phyloP scores from a whole-genome alignment of 2,888 invertebrate genomes.

The Euproctis similis region DNA sequence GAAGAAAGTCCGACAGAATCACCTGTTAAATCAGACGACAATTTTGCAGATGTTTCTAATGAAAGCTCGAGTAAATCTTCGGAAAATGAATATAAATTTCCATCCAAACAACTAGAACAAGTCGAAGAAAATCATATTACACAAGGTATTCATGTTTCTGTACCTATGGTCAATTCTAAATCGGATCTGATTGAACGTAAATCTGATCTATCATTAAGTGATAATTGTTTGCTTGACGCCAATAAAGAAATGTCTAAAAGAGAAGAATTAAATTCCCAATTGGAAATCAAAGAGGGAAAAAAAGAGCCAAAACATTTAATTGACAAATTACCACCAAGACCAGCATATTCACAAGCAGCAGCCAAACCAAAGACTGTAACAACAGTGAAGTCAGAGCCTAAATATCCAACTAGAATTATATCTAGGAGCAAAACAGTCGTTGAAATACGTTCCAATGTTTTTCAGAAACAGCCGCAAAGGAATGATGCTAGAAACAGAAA shows the following conservation, averaged over 20 bases:
- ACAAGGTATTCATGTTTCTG: not conserved
- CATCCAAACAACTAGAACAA: conserved; percentile 2
- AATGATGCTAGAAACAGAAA: conserved; percentile 46
- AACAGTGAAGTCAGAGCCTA: conserved; percentile 45
- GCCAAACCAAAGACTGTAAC: conserved; percentile 57
- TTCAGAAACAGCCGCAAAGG: conserved; percentile 38
- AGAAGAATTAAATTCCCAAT: conserved; percentile 22
- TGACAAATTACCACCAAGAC: conserved; percentile 42
- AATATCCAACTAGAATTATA: conserved; percentile 41
- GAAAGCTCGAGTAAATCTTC: conserved; percentile 44
- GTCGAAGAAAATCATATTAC: not conserved
- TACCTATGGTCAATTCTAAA: not conserved
- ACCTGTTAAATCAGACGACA: conserved; percentile 53
- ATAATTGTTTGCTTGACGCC: conserved; percentile 16
- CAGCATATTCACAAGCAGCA: conserved; percentile 71
- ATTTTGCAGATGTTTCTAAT: conserved; percentile 55
- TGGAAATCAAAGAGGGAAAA: conserved; percentile 33
- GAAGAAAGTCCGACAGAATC: conserved; percentile 34
- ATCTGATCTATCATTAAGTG: conserved; percentile 5
- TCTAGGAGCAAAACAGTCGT: conserved; percentile 64
- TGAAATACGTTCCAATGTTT: conserved; percentile 49
- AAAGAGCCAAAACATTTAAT: conserved; percentile 32
- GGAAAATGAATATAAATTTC: conserved; percentile 21
- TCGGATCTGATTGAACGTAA: not conserved
- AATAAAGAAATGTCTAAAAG: conserved; percentile 9